Percentiles rank a stretch among this genome's conserved stretches.
phyloP scores from a whole-genome alignment of 2,797 vertebrate species.

The Heterohyrax brucei region DNA sequence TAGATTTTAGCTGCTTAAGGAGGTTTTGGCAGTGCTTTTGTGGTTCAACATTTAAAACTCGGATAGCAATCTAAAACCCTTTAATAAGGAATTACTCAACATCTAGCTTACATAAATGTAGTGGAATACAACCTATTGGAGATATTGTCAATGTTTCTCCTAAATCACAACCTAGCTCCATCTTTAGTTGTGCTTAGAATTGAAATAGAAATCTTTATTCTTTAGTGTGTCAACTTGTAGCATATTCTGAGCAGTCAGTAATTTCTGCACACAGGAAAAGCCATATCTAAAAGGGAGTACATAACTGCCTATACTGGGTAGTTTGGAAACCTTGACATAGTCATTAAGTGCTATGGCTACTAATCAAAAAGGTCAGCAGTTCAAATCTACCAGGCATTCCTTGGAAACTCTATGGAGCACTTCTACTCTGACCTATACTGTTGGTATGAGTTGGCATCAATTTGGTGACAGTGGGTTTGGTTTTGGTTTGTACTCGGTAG shows the following conservation, averaged over 20 bases:
- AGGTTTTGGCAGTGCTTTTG: constrained; percentile 86
- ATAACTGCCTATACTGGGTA: background rate
- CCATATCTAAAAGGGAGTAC: background rate
- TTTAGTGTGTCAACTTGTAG: constrained; percentile 6
- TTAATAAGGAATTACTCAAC: constrained; percentile 81
- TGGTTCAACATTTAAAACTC: constrained; percentile 83
- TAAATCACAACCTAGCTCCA: background rate
- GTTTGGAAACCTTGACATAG: background rate
- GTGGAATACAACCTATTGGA: constrained; percentile 16
- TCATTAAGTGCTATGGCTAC: no score
- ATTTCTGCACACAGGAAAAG: constrained; percentile 23
- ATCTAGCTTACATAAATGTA: constrained; percentile 65
- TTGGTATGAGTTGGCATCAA: no score
- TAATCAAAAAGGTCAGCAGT: no score
- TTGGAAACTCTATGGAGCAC: no score
- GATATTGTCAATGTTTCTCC: constrained; percentile 61
- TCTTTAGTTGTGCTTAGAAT: constrained; percentile 57
- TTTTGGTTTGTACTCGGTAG: background rate
- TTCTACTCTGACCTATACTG: no score
- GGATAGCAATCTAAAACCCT: constrained; percentile 80
- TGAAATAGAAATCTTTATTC: constrained; percentile 59
- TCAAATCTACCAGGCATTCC: no score
- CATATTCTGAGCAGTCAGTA: background rate
- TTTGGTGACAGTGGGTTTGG: no score
- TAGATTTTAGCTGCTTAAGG: constrained; percentile 87